These are phyloP conservation scores for Thereva nobilitata DNA, from an alignment of 2,888 invertebrate genomes.

Conservation along the genomic window DNA sequence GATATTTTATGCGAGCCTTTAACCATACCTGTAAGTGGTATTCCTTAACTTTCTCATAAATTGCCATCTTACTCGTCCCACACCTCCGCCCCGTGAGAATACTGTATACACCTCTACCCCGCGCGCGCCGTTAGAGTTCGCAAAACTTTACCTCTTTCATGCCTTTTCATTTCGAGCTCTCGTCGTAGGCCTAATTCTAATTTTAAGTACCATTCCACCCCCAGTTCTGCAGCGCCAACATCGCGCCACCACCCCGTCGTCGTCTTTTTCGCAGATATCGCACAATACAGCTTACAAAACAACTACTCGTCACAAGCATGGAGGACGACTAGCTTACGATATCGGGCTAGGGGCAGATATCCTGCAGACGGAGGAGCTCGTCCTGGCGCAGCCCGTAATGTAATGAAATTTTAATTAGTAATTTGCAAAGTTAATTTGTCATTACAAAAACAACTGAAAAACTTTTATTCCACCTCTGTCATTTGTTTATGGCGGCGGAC, in stretches of 20 bases:
- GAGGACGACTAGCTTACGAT: too few species aligned
- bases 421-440: conserved; percentile 34
- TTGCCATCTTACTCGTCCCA: background rate
- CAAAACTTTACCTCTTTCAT: conserved; percentile 5
- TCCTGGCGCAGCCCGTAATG: conserved; percentile 4
- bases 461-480: conserved; percentile 24
- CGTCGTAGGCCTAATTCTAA: conserved; percentile 7
- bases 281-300: too few species aligned
- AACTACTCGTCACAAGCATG: too few species aligned
- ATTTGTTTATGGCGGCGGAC: background rate
- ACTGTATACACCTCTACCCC: too few species aligned
- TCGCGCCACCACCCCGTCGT: background rate
- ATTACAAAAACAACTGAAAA: conserved; percentile 19
- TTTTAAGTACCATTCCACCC: conserved; percentile 4
- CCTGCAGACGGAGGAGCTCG: too few species aligned
- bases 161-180: conserved; percentile 2
- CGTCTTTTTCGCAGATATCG: too few species aligned
- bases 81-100: too few species aligned
- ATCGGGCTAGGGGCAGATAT: too few species aligned
- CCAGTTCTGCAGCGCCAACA: background rate
- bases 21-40: conserved; percentile 12
- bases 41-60: conserved; percentile 1
- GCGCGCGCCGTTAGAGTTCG: background rate
- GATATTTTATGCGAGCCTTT: conserved; percentile 9
- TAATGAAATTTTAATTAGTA: conserved; percentile 34